phyloP scores from a whole-genome alignment of 2,888 invertebrate genomes.

The Latrodectus hesperus region DNA sequence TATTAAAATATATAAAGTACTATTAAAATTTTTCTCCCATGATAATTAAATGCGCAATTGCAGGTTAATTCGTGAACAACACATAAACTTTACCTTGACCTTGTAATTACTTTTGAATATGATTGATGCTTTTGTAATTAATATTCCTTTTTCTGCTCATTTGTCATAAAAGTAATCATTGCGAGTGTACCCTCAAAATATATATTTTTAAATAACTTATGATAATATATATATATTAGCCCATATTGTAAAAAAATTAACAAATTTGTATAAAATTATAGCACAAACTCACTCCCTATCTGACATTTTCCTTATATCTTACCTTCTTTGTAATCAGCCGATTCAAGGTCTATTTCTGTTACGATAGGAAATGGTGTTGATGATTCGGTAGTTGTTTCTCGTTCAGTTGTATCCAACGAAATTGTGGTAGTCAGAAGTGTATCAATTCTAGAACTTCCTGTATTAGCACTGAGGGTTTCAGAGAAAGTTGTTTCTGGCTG shows the following conservation, averaged over 20 bases:
- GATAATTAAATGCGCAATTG: too few relatives aligned
- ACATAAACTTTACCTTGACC: too few relatives aligned
- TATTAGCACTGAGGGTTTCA: not conserved
- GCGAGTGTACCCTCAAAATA: not conserved
- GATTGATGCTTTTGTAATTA: too few relatives aligned
- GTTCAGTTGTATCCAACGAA: not conserved
- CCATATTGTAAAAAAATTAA: too few relatives aligned
- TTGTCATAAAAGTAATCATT: not conserved
- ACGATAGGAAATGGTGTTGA: conserved; percentile 15
- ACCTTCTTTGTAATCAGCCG: conserved; percentile 67
- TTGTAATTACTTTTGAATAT: too few relatives aligned
- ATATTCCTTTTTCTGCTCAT: too few relatives aligned
- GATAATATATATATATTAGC: too few relatives aligned
- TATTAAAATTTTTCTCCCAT: too few relatives aligned
- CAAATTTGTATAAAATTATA: too few relatives aligned
- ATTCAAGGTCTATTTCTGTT: conserved; percentile 56
- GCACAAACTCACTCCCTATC: too few relatives aligned
- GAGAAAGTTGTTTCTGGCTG: not conserved
- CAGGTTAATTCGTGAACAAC: too few relatives aligned
- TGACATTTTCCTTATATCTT: not conserved
- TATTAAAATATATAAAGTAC: too few relatives aligned
- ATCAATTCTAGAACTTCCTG: conserved; percentile 75
- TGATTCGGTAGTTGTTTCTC: not conserved
- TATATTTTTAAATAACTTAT: not conserved
- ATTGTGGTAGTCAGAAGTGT: conserved; percentile 30